Evolutionary conservation across 2,888 invertebrate species (phyloP).

Genomic region (Osmoderma eremita): DNA sequence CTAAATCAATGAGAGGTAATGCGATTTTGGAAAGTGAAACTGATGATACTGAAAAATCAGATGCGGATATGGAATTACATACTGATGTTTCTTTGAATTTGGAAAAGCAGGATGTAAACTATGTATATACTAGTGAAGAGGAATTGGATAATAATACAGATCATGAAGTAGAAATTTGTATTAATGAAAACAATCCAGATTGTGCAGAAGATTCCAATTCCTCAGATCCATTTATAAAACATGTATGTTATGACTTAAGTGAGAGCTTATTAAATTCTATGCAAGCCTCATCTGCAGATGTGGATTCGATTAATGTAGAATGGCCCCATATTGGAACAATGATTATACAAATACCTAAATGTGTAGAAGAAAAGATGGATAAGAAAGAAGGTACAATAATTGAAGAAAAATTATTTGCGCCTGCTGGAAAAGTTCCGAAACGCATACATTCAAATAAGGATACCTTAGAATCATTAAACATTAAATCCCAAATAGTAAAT

Average conservation of each 20-base stretch:
- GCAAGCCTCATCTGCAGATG: slow-evolving; percentile 65
- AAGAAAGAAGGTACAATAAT: slow-evolving; percentile 65
- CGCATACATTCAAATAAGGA: slow-evolving; percentile 59
- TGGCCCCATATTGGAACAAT: slow-evolving; percentile 76
- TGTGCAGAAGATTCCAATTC: slow-evolving; percentile 40
- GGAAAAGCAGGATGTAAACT: slow-evolving; percentile 48
- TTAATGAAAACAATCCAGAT: slow-evolving; percentile 27
- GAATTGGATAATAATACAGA: slow-evolving; percentile 57
- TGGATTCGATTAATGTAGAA: slow-evolving; percentile 61
- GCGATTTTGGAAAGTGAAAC: slow-evolving; percentile 45
- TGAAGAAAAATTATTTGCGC: slow-evolving; percentile 70
- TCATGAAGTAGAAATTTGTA: slow-evolving; percentile 40
- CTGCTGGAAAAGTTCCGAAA: slow-evolving; percentile 67
- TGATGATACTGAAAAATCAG: slow-evolving; percentile 50
- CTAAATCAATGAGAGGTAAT: slow-evolving; percentile 58
- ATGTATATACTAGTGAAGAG: slow-evolving; percentile 48
- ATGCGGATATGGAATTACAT: slow-evolving; percentile 45
- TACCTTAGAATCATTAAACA: slow-evolving; percentile 67
- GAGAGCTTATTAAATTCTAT: slow-evolving; percentile 72
- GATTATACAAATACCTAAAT: slow-evolving; percentile 69
- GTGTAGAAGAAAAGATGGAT: slow-evolving; percentile 54
- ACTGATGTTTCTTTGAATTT: slow-evolving; percentile 41
- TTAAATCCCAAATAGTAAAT: slow-evolving; percentile 75
- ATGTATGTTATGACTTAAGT: slow-evolving; percentile 74
- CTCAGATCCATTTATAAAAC: slow-evolving; percentile 75